Percentiles rank a stretch among this genome's conserved stretches.
These are phyloP conservation scores for Neosilurus mollespiculum DNA, from an alignment of 2,797 vertebrate species.

Conservation along the genomic window DNA sequence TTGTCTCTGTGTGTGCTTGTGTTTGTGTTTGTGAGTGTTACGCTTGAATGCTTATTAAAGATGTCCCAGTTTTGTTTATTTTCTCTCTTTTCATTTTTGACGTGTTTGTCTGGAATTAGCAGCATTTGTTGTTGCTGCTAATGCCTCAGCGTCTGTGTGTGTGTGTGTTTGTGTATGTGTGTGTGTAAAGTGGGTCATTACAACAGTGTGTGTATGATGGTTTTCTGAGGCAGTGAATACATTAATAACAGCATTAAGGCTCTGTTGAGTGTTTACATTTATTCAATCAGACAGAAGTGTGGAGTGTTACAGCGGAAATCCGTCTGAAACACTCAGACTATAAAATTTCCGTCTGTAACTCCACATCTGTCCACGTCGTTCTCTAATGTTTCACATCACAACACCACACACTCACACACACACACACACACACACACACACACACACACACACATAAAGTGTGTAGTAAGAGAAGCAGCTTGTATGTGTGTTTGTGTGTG, in stretches of 20 bases:
- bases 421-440: no score
- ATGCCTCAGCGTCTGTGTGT: no score
- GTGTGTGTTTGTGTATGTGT: not conserved
- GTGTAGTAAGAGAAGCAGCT: no score
- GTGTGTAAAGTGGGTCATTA: not conserved
- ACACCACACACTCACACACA: slow-evolving; percentile 2
- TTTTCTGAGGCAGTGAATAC: slow-evolving; percentile 83
- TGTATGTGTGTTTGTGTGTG: not conserved
- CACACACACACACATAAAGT: not conserved
- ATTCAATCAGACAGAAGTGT: not conserved
- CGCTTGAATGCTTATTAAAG: slow-evolving; percentile 55
- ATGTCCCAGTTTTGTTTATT: slow-evolving; percentile 68
- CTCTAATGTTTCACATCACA: not conserved
- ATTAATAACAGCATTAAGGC: slow-evolving; percentile 80
- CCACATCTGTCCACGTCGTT: not conserved
- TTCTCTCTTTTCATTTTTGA: slow-evolving; percentile 42
- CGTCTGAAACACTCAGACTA: not conserved
- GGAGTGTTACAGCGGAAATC: not conserved
- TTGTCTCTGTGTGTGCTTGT: not conserved
- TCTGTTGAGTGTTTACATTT: not conserved
- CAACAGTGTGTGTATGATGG: slow-evolving; percentile 62
- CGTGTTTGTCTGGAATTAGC: not conserved
- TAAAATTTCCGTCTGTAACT: not conserved
- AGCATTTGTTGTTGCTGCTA: slow-evolving; percentile 7
- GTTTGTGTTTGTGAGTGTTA: slow-evolving; percentile 3